These are phyloP conservation scores for Ceratosolen solmsi DNA, from an alignment of 1,140 invertebrate species.

Conservation along the genomic window DNA sequence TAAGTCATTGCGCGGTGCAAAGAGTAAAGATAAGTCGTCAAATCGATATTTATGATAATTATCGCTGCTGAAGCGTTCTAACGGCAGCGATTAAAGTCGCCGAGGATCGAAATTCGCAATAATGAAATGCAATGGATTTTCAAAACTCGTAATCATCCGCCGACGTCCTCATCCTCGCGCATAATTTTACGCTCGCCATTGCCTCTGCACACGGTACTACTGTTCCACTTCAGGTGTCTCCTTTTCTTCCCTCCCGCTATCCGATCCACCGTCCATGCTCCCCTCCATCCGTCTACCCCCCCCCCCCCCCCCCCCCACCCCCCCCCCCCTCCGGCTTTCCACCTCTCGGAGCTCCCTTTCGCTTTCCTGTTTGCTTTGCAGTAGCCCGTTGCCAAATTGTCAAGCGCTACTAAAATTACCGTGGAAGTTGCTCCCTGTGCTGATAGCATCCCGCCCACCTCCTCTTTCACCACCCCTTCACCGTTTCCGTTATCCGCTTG, in stretches of 20 bases:
- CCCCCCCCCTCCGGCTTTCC: not conserved
- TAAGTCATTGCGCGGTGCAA: too few relatives aligned
- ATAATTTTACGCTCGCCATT: conserved; percentile 24
- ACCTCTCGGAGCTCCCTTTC: conserved; percentile 33
- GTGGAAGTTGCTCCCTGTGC: conserved; percentile 58
- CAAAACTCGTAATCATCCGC: not conserved
- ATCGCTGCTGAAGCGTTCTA: too few relatives aligned
- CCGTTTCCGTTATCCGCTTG: not conserved
- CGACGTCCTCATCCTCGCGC: not conserved
- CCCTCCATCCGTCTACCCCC: too few relatives aligned
- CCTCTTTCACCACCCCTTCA: too few relatives aligned
- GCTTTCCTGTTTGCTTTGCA: conserved; percentile 58
- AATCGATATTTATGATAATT: too few relatives aligned
- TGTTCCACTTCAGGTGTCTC: conserved; percentile 35
- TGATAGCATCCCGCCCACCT: not conserved
- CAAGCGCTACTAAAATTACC: conserved; percentile 69
- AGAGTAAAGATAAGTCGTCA: too few relatives aligned
- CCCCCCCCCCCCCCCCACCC: not conserved
- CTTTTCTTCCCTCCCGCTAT: conserved; percentile 37
- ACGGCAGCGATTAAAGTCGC: too few relatives aligned
- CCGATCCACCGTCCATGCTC: not conserved
- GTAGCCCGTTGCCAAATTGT: conserved; percentile 70
- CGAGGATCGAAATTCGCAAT: too few relatives aligned
- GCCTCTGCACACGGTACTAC: conserved; percentile 26
- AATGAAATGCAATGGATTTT: too few relatives aligned